Evolutionary conservation across 2,888 invertebrate genomes (phyloP).

Genomic region (Periphyllus acericola): DNA sequence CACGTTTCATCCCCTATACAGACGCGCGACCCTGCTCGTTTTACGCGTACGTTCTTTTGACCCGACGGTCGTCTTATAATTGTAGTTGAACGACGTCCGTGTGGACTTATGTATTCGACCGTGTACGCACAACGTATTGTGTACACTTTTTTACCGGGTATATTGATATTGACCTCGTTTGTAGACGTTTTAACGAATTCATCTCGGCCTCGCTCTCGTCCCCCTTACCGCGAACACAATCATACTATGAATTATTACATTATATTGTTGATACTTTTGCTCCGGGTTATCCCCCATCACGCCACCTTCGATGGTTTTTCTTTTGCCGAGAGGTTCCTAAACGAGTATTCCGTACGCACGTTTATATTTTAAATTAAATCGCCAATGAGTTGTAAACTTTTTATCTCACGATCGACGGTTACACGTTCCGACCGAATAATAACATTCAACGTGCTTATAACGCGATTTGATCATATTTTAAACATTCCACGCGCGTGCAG

Average conservation of each 20-base stretch:
- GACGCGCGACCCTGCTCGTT: not conserved
- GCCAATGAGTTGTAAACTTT: not conserved
- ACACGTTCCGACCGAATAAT: not conserved
- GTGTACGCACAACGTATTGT: not conserved
- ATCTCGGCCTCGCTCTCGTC: not conserved
- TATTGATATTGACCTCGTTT: not conserved
- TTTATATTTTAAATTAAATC: not conserved
- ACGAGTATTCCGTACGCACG: not conserved
- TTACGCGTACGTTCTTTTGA: not conserved
- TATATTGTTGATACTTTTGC: not conserved
- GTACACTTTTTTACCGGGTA: not conserved
- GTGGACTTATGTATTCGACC: not conserved
- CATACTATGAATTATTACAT: not conserved
- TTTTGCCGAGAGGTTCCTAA: not conserved
- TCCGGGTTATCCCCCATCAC: not conserved
- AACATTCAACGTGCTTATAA: not conserved
- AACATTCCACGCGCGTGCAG: not conserved
- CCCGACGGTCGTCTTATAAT: not conserved
- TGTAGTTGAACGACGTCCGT: not conserved
- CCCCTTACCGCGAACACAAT: not conserved
- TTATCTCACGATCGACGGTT: not conserved
- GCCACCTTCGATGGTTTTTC: not conserved
- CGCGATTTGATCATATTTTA: not conserved
- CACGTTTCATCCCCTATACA: not conserved
- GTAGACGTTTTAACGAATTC: not conserved